phyloP scores from a whole-genome alignment of 2,113 vertebrate species.

The Cinclus mexicanus region DNA sequence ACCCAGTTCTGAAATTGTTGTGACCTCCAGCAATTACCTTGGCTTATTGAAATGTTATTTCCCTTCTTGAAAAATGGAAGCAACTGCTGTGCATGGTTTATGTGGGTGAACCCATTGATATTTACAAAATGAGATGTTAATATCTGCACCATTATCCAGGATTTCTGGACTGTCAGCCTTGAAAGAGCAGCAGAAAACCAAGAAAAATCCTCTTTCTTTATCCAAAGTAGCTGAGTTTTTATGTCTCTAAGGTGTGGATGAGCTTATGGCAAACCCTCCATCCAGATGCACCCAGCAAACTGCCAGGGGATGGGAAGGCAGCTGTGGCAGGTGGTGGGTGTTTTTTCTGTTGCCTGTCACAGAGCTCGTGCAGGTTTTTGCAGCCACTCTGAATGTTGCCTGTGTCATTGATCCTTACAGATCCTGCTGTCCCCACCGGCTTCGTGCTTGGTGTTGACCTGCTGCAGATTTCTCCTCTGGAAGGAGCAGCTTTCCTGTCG shows the following conservation, averaged over 20 bases:
- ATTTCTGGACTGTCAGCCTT: not conserved
- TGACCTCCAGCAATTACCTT: not conserved
- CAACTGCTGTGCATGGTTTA: rapidly evolving
- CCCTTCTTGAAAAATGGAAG: not conserved
- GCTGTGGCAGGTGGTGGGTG: not conserved
- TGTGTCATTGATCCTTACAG: slow-evolving; percentile 42
- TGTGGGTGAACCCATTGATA: not conserved
- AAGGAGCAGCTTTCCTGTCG: slow-evolving; percentile 87
- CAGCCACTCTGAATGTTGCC: not conserved
- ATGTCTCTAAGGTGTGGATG: not conserved
- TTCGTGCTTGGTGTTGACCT: slow-evolving; percentile 90
- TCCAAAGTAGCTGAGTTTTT: not conserved
- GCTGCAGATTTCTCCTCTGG: slow-evolving; percentile 80
- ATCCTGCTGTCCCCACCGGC: slow-evolving; percentile 75
- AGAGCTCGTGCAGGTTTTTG: not conserved
- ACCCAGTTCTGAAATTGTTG: not conserved
- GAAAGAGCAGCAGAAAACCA: not conserved
- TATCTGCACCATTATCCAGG: not conserved
- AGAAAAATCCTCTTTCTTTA: not conserved
- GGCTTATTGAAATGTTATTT: not conserved
- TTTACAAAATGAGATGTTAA: not conserved
- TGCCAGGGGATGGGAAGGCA: not conserved
- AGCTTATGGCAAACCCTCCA: not conserved
- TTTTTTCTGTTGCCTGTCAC: not conserved
- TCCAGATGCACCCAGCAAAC: not conserved